phyloP scores from a whole-genome alignment of 2,888 invertebrate species.

The Aleiodes leptofemur region DNA sequence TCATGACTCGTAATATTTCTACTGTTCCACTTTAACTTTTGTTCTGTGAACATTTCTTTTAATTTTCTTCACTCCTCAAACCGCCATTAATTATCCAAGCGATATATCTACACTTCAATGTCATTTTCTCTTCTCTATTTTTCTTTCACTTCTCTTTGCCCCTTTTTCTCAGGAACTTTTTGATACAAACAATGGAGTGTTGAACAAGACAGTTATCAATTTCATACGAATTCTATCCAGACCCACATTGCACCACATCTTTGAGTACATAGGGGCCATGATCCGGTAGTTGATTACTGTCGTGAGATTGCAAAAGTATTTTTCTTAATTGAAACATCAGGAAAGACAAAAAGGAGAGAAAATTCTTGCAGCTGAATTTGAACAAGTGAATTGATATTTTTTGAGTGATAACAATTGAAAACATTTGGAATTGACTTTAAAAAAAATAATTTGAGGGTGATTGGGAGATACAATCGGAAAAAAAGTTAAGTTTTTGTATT shows the following conservation, averaged over 20 bases:
- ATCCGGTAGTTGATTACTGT: not conserved
- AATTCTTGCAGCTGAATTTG: too few species aligned
- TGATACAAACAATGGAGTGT: conserved; percentile 11
- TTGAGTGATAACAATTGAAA: too few species aligned
- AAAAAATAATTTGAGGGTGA: too few species aligned
- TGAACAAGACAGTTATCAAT: conserved; percentile 16
- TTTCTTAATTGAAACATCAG: too few species aligned
- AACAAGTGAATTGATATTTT: too few species aligned
- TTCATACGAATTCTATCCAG: not conserved
- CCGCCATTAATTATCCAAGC: conserved; percentile 13
- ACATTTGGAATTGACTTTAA: too few species aligned
- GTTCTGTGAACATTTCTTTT: conserved; percentile 13
- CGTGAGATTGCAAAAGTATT: too few species aligned
- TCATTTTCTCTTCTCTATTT: conserved; percentile 5
- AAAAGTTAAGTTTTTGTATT: too few species aligned
- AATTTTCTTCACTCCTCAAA: conserved; percentile 7
- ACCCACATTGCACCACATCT: conserved; percentile 11
- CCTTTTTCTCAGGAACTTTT: too few species aligned
- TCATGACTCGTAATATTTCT: conserved; percentile 28
- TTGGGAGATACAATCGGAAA: too few species aligned
- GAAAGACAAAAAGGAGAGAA: too few species aligned
- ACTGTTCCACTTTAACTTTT: conserved; percentile 18
- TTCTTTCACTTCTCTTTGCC: not conserved
- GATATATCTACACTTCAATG: conserved; percentile 26
- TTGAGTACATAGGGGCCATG: conserved; percentile 2